These are phyloP conservation scores for Pachyrhynchus sulphureomaculatus DNA, from an alignment of 1,140 invertebrate species.

Conservation along the genomic window DNA sequence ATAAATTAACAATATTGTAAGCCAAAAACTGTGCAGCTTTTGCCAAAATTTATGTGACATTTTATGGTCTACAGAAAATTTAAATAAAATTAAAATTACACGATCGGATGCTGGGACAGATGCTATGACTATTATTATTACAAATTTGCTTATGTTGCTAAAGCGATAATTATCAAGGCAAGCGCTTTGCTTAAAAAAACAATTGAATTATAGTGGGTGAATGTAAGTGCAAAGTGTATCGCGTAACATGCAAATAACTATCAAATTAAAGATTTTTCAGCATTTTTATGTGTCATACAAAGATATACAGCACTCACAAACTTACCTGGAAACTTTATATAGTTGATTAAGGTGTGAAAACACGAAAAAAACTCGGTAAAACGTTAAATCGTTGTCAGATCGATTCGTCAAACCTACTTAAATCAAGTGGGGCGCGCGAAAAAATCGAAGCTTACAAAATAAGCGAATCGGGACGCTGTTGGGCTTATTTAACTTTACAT, in stretches of 20 bases:
- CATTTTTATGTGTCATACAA: not conserved
- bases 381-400: not conserved
- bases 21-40: not conserved
- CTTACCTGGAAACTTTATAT: slow-evolving; percentile 1
- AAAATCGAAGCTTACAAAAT: not conserved
- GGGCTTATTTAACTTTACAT: not conserved
- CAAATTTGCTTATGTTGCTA: slow-evolving; percentile 1
- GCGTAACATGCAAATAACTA: not conserved
- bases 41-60: slow-evolving; percentile 9
- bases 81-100: not conserved
- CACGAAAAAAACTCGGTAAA: not conserved
- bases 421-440: not conserved
- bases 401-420: not conserved
- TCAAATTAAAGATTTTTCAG: not conserved
- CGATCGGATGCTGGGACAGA: not conserved
- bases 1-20: slow-evolving; percentile 11
- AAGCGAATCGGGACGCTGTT: not conserved
- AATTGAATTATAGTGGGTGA: not conserved
- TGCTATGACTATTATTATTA: not conserved
- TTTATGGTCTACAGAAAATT: not conserved
- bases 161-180: not conserved
- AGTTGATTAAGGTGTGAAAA: not conserved
- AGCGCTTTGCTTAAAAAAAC: not conserved
- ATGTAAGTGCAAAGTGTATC: not conserved
- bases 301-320: not conserved